Base-by-base conservation (phyloP, 35 echinoderm and acorn worm genomes). In the Heliocidaris erythrogramma region DNA sequence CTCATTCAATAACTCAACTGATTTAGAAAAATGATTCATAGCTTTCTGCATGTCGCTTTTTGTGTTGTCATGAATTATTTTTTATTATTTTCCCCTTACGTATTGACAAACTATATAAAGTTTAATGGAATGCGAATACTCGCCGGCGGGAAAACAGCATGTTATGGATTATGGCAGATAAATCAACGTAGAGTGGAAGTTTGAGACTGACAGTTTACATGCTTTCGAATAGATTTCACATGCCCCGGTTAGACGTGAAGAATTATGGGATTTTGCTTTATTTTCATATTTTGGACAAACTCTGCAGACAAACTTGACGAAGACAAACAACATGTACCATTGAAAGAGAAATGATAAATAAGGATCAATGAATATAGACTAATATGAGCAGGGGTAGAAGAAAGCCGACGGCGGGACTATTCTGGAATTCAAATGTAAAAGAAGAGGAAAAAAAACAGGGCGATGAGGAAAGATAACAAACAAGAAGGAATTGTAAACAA, bases 131-230 rank as follows among this genome's bases (percentile, higher is more conserved):
- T 78, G 65, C 65, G 21, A 78, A 78, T 5, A 21, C n/a, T 78
- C n/a, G 65, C 65, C 65, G 65, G 65, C 65, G 65, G 65, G 27
- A 78, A 78, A 78, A 78, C 65, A 78, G 65, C 65, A 78, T 78
- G 65, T 78, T 78, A n/a, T 78, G 65, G 65, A 78, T 78, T 78
- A 27, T 3, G 27, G 18, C 21, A 78, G 65, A 78, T 78, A 78
- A 78, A 78, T 78, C 65, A 78, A 78, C 6, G 18, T 24, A 78
- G 21, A 78, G 27, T 78, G 17, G 65, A 21, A 1, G 21, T 78
- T 8, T 21, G 21, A 78, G 21, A 18, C 21, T 78, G 65, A 78
- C 65, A 78, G 65, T 78, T 78, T 78, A n/a, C 21, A 78, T 78
- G 65, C 65, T 27, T n/a, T 78, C 65, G 14, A 6, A 78, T 78